These are phyloP conservation scores for Pelmatolapia mariae DNA, from an alignment of 2,113 vertebrate species.

Conservation along the genomic window DNA sequence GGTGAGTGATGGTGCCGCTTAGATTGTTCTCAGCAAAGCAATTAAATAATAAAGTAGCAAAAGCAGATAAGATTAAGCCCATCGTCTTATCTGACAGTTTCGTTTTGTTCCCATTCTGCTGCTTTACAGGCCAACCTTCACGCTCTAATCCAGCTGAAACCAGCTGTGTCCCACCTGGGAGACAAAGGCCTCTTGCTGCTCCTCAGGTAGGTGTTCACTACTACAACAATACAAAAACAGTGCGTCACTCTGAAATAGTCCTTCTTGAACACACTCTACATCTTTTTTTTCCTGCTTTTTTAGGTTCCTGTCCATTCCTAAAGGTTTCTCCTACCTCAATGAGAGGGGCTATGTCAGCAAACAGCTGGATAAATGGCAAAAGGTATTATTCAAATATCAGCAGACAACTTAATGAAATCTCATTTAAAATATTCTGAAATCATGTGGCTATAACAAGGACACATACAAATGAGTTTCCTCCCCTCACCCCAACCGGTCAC, in stretches of 20 bases:
- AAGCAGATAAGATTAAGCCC: not conserved
- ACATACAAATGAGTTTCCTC: not conserved
- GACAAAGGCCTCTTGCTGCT: conserved; percentile 96
- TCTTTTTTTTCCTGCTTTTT: not conserved
- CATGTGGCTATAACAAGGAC: not conserved
- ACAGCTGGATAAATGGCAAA: conserved; percentile 97
- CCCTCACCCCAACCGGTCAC: not conserved
- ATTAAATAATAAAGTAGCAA: not conserved
- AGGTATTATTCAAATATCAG: conserved; percentile 70
- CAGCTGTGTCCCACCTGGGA: conserved; percentile 94
- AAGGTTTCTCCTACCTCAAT: conserved; percentile 97
- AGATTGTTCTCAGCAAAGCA: not conserved
- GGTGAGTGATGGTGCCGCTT: conserved; percentile 61
- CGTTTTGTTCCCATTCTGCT: not conserved
- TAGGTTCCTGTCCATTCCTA: conserved; percentile 98
- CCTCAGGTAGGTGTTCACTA: conserved; percentile 75
- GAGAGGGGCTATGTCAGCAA: conserved; percentile 96
- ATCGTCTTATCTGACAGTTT: not conserved
- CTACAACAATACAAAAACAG: not conserved
- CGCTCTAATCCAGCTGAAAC: conserved; percentile 96
- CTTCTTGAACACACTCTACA: not conserved
- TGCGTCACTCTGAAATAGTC: not conserved
- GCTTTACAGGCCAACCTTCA: conserved; percentile 91
- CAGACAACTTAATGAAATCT: not conserved
- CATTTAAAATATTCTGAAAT: not conserved